Base-by-base conservation (phyloP, 2,797 vertebrate species). In the Buceros bicornis region DNA sequence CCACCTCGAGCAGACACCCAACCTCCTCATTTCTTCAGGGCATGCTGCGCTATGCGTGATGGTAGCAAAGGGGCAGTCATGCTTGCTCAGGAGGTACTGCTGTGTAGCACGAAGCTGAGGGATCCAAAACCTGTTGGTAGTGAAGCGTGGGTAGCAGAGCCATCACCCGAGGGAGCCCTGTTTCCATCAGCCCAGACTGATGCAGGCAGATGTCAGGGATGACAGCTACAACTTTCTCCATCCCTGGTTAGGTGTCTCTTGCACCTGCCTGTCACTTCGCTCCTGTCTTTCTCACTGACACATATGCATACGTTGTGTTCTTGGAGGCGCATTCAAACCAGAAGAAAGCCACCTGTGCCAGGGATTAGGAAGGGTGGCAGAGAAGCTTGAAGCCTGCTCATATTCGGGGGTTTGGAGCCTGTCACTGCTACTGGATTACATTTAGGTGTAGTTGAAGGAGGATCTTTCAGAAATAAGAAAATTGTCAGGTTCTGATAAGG, bases 201-300 rank as follows among this genome's bases (percentile, higher is more conserved):
- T 60, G 74, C 81, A 1, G 2, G 62, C 70, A 91, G 58, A 74
- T 62, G 82, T 83, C 58, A 56, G 48, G 50, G 29, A 57, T 82
- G 73, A 82, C 90, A 96, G 72, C 26, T 90, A 61, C 6, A n/a
- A 33, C 25, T 88, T 86, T 25, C 48, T 86, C 65, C 72, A 78
- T 69, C 35, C 35, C 76, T 72, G 54, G 72, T 69, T 54, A 61
- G 43, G 19, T 78, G 9, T 95, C 24, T 79, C 58, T 92, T 96
- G 51, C 40, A 22, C 93, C 89, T 89, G 58, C 74, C 67, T 94
- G 58, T 76, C 43, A 3, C 66, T 93, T 33, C 84, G 13, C 50
- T 78, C 62, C 65, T 69, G 69, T 50, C 81, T 90, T 76, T 90
- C 77, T 95, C 90, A 70, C 58, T 5, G 3, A 48, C 43, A 73